Percentiles rank a stretch among this genome's conserved stretches.
Conservation (phyloP, 2,888 invertebrate species). For the Zhuqinia jingwanae region DNA sequence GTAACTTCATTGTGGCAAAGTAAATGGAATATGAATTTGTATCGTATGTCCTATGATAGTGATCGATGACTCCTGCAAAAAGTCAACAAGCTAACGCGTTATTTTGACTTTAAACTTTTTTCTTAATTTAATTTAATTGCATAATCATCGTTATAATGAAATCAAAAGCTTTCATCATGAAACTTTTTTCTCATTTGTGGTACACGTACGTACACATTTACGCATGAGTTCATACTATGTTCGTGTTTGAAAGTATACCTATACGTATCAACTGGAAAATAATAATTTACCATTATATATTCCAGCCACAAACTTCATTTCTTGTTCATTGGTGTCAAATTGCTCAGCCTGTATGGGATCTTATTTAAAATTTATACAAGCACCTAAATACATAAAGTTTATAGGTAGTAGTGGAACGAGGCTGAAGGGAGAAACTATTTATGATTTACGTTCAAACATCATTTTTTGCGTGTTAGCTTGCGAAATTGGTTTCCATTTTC, state of each 20-base stretch:
- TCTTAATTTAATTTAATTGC: too few species aligned
- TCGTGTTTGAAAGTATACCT: not conserved
- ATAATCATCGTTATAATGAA: too few species aligned
- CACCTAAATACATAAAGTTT: too few species aligned
- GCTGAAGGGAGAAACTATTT: too few species aligned
- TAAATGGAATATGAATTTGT: not conserved
- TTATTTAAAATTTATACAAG: not conserved
- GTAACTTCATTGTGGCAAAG: too few species aligned
- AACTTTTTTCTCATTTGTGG: not conserved
- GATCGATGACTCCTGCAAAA: not conserved
- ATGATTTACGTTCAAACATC: not conserved
- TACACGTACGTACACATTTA: not conserved
- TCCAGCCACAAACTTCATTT: conserved; percentile 7
- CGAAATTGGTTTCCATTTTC: not conserved
- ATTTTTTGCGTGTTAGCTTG: not conserved
- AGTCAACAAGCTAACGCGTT: not conserved
- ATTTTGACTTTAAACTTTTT: too few species aligned
- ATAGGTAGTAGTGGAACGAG: not conserved
- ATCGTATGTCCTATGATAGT: not conserved
- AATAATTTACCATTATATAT: not conserved
- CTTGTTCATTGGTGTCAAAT: not conserved
- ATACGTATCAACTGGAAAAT: too few species aligned
- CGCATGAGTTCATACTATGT: not conserved
- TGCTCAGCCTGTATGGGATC: not conserved
- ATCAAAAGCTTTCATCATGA: not conserved